A percentile compares a stretch with the other conserved stretches of the same genome.
These are phyloP conservation scores for Carabus problematicus DNA, from an alignment of 2,888 invertebrate species.

Conservation along the genomic window DNA sequence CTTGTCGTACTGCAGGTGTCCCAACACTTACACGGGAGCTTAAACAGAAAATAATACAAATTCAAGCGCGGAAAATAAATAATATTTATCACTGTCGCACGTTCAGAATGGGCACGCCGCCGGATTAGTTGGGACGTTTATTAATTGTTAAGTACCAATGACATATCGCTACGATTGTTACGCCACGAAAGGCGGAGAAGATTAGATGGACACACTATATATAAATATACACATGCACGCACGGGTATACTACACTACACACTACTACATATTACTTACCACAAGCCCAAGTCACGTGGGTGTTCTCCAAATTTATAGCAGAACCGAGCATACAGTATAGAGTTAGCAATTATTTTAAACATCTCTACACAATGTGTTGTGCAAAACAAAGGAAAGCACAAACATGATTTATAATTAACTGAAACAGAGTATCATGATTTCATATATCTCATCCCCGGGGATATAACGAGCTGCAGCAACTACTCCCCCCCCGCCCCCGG, in stretches of 20 bases:
- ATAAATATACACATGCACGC: conserved; percentile 1
- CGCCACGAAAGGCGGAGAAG: conserved; percentile 9
- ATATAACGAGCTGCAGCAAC: too few species aligned
- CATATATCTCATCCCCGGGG: too few species aligned
- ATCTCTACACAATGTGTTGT: too few species aligned
- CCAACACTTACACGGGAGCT: conserved; percentile 31
- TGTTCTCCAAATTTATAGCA: not conserved
- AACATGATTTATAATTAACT: too few species aligned
- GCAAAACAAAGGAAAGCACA: too few species aligned
- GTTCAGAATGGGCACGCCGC: conserved; percentile 9
- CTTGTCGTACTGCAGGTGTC: conserved; percentile 9
- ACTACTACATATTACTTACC: not conserved
- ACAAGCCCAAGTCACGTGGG: not conserved
- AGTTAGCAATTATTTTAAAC: too few species aligned
- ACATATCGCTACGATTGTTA: conserved; percentile 40
- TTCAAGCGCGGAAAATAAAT: conserved; percentile 6
- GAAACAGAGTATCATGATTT: too few species aligned
- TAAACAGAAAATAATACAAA: conserved; percentile 9
- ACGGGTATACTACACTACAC: not conserved
- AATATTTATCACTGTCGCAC: conserved; percentile 25
- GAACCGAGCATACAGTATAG: too few species aligned
- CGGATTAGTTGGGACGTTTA: conserved; percentile 36
- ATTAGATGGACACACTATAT: conserved; percentile 24
- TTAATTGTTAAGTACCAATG: conserved; percentile 38
- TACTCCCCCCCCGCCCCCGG: too few species aligned